Conservation (phyloP, 2,113 vertebrate species). For the Pipra filicauda region DNA sequence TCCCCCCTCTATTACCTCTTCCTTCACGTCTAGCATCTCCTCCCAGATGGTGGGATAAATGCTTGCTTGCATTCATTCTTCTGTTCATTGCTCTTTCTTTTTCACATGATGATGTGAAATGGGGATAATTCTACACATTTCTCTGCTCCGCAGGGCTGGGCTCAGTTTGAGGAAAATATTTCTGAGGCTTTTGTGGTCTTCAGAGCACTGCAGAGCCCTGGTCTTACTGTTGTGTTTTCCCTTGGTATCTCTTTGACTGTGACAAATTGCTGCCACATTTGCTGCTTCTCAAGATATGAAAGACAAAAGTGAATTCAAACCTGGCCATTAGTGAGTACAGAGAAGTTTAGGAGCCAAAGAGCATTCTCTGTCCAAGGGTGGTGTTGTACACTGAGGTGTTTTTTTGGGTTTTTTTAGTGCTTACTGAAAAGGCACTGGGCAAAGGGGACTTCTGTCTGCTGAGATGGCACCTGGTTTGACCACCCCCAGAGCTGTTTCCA, state of each 20-base stretch:
- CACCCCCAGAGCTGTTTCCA: not conserved
- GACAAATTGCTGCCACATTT: not conserved
- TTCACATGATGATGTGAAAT: not conserved
- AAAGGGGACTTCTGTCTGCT: not conserved
- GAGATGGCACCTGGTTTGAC: not conserved
- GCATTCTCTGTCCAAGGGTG: not conserved
- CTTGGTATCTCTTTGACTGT: not conserved
- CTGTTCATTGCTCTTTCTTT: not conserved
- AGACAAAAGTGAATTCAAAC: not conserved
- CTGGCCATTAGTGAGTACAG: not conserved
- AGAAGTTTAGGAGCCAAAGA: not conserved
- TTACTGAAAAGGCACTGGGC: not conserved
- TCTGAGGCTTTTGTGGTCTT: not conserved
- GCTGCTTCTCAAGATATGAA: not conserved
- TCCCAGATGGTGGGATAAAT: conserved; percentile 39
- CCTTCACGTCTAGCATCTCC: conserved; percentile 4
- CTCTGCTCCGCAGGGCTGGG: not conserved
- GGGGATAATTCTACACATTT: not conserved
- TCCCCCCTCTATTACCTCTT: not conserved
- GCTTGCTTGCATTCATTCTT: not conserved
- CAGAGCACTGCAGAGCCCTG: not conserved
- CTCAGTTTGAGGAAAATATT: not conserved
- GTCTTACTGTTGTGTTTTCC: not conserved
- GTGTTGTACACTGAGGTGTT: not conserved
- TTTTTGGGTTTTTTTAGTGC: not conserved